Percentiles rank a stretch among this genome's conserved stretches.
Conservation (phyloP, 1,140 invertebrate species). For the Chlorops oryzae region DNA sequence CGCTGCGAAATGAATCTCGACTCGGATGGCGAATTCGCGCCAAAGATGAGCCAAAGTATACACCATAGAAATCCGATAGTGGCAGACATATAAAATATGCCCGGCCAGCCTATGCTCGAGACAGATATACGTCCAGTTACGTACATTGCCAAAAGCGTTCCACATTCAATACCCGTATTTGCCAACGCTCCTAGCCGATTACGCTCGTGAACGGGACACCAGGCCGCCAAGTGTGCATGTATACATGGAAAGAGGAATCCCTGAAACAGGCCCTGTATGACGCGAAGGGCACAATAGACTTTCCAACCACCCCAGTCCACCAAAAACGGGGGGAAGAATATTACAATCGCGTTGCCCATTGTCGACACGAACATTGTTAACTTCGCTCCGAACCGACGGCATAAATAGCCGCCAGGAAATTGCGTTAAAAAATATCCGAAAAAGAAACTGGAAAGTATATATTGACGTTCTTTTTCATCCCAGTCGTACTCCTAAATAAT, state of each 20-base stretch:
- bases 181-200: constrained; percentile 56
- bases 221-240: constrained; percentile 73
- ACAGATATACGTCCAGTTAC: constrained; percentile 59
- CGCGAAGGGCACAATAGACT: constrained; percentile 55
- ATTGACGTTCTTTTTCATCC: constrained; percentile 50
- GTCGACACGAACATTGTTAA: constrained; percentile 56
- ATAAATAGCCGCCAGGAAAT: constrained; percentile 63
- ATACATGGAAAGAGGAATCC: constrained; percentile 72
- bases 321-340: constrained; percentile 47
- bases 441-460: constrained; percentile 61
- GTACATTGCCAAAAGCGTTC: constrained; percentile 66
- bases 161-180: constrained; percentile 62
- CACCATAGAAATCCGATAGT: constrained; percentile 56
- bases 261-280: constrained; percentile 70
- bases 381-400: constrained; percentile 58
- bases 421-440: constrained; percentile 54
- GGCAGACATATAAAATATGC: constrained; percentile 73
- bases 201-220: constrained; percentile 60
- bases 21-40: constrained; percentile 59
- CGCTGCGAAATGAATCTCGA: constrained; percentile 54
- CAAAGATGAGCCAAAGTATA: constrained; percentile 57
- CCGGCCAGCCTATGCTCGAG: constrained; percentile 65
- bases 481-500: constrained; percentile 50
- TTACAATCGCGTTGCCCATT: constrained; percentile 48
- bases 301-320: constrained; percentile 54